Evolutionary conservation across 2,888 invertebrate species (phyloP).

Genomic region (Tenthredo distinguenda): DNA sequence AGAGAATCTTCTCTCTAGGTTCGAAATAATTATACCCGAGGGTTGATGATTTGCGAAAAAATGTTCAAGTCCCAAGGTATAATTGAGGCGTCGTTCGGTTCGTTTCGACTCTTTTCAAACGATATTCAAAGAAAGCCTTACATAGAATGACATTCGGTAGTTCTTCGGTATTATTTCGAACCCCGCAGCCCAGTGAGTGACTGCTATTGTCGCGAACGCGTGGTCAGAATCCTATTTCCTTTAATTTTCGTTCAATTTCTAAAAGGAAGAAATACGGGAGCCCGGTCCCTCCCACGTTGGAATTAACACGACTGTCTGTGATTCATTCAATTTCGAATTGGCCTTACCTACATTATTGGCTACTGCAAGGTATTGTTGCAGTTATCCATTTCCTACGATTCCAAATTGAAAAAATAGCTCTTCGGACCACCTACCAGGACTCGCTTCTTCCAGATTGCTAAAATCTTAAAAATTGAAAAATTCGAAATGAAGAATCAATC

Average conservation of each 20-base stretch:
- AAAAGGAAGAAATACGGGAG: neutral
- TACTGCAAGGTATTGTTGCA: slow-evolving; percentile 2
- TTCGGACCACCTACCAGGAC: neutral
- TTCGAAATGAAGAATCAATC: neutral
- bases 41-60: slow-evolving; percentile 34
- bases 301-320: slow-evolving; percentile 55
- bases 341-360: neutral
- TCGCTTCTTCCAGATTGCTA: neutral
- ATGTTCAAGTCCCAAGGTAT: slow-evolving; percentile 15
- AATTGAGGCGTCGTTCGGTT: slow-evolving; percentile 33
- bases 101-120: neutral
- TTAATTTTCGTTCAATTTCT: slow-evolving; percentile 21
- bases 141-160: slow-evolving; percentile 63
- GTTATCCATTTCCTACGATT: neutral
- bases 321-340: slow-evolving; percentile 36
- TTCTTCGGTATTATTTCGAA: slow-evolving; percentile 39
- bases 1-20: neutral
- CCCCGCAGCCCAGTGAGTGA: neutral
- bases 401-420: neutral
- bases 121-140: neutral
- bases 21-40: slow-evolving; percentile 20
- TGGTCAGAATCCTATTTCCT: slow-evolving; percentile 40
- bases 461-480: neutral
- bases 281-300: slow-evolving; percentile 55
- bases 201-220: slow-evolving; percentile 38